phyloP scores from a whole-genome alignment of 2,888 invertebrate genomes.

The Monoplex corrugatus region DNA sequence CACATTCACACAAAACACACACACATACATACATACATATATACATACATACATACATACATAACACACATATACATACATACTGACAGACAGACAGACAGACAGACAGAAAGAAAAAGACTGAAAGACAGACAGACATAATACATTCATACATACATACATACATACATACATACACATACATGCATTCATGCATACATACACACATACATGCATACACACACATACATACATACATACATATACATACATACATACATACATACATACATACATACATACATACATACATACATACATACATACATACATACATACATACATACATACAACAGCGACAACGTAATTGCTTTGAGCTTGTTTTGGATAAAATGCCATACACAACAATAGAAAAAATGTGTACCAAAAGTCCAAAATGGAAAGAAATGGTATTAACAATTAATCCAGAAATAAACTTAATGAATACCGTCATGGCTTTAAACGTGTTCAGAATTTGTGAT shows the following conservation, averaged over 20 bases:
- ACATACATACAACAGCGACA: neutral
- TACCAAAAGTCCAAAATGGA: neutral
- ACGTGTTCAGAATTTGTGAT: too few species aligned
- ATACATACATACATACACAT: neutral
- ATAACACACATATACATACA: too few species aligned
- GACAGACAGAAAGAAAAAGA: neutral
- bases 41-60: too few species aligned
- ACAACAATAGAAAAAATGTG: neutral
- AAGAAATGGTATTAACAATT: too few species aligned
- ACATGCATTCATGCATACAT: neutral
- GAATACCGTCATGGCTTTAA: too few species aligned
- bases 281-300: conserved; percentile 8
- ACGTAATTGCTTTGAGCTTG: neutral
- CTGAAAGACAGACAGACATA: neutral
- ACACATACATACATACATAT: too few species aligned
- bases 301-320: neutral
- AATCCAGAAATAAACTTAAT: too few species aligned
- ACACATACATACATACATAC: neutral
- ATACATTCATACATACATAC: neutral
- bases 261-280: neutral
- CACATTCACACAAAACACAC: too few species aligned
- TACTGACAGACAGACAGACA: too few species aligned
- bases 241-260: neutral
- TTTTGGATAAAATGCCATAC: neutral
- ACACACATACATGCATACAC: neutral